Base-by-base conservation (phyloP, 1,140 invertebrate genomes). In the Eurosta solidaginis region DNA sequence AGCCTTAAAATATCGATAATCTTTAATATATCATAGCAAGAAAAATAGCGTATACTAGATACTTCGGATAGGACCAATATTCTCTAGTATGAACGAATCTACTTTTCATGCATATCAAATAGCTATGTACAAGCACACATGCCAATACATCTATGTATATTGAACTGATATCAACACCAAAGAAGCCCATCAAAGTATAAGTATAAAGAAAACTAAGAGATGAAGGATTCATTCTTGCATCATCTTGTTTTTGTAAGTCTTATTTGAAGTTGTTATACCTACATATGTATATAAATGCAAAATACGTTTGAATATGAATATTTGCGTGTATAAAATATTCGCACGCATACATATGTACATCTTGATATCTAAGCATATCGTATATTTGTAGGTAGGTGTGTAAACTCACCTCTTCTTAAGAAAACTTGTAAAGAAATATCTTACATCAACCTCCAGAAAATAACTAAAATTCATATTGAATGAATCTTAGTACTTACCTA, bases 401-500 rank as follows among this genome's bases (percentile, higher is more conserved):
- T 20, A 20, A 36, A 7, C 22, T 17, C 29, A 3, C 40, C 17
- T 22, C 0, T 40, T 17, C n/a, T 6, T 68, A n/a, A 17, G 22
- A 17, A 14, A 17, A 22, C 40, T 4, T 36, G n/a, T 20, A 68
- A 33, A 29, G 25, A 10, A 59, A 54, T 54, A 54, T 14, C 52
- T 59, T 59, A 36, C 25, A 12, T 17, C 27, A 59, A 59, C 27
- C 54, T 12, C 36, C 33, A 68, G 59, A 29, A 42, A 68, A 68
- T 68, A 42, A 68, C 33, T 36, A 33, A 29, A 68, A 68, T 68
- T 68, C 59, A 68, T 10, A n/a, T 42, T 68, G 59, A 68, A 33
- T 68, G 59, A 14, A 68, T 36, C 59, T 68, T 68, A 40, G 59
- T 33, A n/a, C n/a, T n/a, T n/a, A n/a, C n/a, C n/a, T n/a, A 36